Evolutionary conservation across 2,113 vertebrate genomes (phyloP), one percentile per base, ranked within the genome.

Genomic region (Circaetus cinerascens): DNA sequence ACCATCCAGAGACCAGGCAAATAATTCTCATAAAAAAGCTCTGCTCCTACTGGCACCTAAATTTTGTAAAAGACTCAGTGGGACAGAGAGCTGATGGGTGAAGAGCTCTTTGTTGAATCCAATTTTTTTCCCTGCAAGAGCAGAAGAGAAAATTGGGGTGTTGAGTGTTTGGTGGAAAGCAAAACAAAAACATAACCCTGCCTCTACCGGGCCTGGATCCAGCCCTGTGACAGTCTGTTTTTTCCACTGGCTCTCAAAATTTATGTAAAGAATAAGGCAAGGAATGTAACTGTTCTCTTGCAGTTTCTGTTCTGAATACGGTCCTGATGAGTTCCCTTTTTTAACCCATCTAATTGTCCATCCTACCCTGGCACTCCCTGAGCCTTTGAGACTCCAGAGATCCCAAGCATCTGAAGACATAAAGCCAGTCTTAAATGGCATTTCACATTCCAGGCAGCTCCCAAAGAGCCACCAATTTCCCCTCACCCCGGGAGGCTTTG

Each of bases 371-470:
- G 25, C 17, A 38, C 32, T 92, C 50, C 29, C n/a, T 64, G 23
- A 14, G 34, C 27, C 66, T 91, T 87, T 94, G 66, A 82, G 73
- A 63, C 75, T 88, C n/a, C 0, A 34, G 75, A 84, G 68, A 71
- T 81, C 43, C 40, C 56, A 93, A 78, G 56, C 34, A 56, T 94
- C 60, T 90, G 77, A 95, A 85, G 51, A 87, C 68, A 89, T 53
- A 83, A 79, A 95, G 15, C 38, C 40, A 59, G 36, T 57, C 74
- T 57, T 64, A 95, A 96, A 93, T 69, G 45, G 36, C 41, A 88
- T 94, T 92, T 94, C 87, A 94, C 71, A 92, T 97, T 95, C 92
- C 96, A 81, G 78, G 78, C 96, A 94, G 95, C 85, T 97, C 74
- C 90, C 6, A 2, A 95, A 94, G 53, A 88, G 45, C 82, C 96